These are phyloP conservation scores for Cyclopterus lumpus DNA, from an alignment of 2,797 vertebrate species.

Conservation along the genomic window DNA sequence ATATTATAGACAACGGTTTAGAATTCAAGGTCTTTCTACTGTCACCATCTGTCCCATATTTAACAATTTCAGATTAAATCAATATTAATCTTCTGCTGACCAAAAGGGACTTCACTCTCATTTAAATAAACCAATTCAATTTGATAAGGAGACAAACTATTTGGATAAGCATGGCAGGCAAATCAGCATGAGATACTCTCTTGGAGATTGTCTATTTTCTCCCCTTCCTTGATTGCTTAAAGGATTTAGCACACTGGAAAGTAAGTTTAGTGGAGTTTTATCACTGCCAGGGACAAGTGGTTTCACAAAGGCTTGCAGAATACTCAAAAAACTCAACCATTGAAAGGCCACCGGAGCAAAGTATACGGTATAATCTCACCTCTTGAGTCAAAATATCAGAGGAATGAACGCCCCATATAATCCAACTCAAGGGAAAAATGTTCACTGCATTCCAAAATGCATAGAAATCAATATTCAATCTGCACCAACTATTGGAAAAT, in stretches of 20 bases:
- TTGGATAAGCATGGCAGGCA: slow-evolving; percentile 68
- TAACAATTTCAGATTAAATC: slow-evolving; percentile 83
- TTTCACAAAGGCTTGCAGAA: slow-evolving; percentile 41
- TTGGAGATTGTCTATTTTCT: slow-evolving; percentile 67
- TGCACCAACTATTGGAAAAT: slow-evolving; percentile 80
- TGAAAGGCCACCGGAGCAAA: slow-evolving; percentile 17
- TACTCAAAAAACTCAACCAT: slow-evolving; percentile 39
- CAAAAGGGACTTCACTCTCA: slow-evolving; percentile 70
- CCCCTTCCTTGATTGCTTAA: slow-evolving; percentile 66
- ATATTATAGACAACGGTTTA: slow-evolving; percentile 45
- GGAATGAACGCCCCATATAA: slow-evolving; percentile 73
- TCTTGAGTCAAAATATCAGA: slow-evolving; percentile 64
- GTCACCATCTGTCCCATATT: slow-evolving; percentile 73
- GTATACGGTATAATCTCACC: slow-evolving; percentile 49
- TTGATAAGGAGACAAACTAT: slow-evolving; percentile 75
- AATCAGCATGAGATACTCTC: slow-evolving; percentile 65
- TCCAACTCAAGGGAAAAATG: slow-evolving; percentile 78
- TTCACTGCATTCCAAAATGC: slow-evolving; percentile 79
- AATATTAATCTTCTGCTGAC: slow-evolving; percentile 75
- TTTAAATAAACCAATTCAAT: slow-evolving; percentile 78
- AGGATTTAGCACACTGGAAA: slow-evolving; percentile 43
- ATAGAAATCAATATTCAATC: slow-evolving; percentile 88
- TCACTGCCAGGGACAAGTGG: slow-evolving; percentile 23
- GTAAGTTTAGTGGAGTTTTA: slow-evolving; percentile 56
- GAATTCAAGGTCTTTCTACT: slow-evolving; percentile 68